Conservation (phyloP, 2,888 invertebrate genomes). For the Rutpela maculata region DNA sequence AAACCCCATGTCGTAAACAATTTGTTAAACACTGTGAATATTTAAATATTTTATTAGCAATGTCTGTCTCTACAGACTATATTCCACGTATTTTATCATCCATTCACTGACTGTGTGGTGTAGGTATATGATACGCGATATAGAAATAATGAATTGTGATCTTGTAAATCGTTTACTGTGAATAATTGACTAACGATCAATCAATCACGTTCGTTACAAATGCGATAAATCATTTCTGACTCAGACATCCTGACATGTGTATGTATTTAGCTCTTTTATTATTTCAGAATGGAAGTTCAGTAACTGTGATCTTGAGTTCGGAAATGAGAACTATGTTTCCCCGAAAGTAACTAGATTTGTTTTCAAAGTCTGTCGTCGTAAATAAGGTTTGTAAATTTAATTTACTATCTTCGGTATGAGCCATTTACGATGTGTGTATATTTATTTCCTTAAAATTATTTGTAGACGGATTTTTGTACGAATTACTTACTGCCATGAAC, state of each 20-base stretch:
- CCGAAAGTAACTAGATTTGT: neutral
- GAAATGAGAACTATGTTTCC: neutral
- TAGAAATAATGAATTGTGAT: conserved; percentile 15
- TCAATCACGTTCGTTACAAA: conserved; percentile 34
- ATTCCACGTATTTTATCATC: too few relatives aligned
- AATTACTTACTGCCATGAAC: too few relatives aligned
- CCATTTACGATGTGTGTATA: too few relatives aligned
- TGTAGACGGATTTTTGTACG: too few relatives aligned
- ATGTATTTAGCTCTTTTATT: conserved; percentile 24
- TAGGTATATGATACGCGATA: neutral
- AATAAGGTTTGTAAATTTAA: too few relatives aligned
- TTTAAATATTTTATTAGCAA: too few relatives aligned
- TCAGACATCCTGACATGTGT: conserved; percentile 30
- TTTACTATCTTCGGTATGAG: too few relatives aligned
- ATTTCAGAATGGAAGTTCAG: neutral
- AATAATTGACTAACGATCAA: conserved; percentile 32
- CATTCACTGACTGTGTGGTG: neutral
- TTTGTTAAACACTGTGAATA: too few relatives aligned
- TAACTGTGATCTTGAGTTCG: conserved; percentile 1
- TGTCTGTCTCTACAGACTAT: too few relatives aligned
- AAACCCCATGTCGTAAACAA: too few relatives aligned
- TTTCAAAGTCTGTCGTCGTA: too few relatives aligned
- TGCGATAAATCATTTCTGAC: conserved; percentile 37
- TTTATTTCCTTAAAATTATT: too few relatives aligned
- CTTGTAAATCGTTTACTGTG: neutral